Percentiles rank a stretch among this genome's conserved stretches.
phyloP scores from a whole-genome alignment of 2,113 vertebrate genomes.

The Oplegnathus fasciatus region DNA sequence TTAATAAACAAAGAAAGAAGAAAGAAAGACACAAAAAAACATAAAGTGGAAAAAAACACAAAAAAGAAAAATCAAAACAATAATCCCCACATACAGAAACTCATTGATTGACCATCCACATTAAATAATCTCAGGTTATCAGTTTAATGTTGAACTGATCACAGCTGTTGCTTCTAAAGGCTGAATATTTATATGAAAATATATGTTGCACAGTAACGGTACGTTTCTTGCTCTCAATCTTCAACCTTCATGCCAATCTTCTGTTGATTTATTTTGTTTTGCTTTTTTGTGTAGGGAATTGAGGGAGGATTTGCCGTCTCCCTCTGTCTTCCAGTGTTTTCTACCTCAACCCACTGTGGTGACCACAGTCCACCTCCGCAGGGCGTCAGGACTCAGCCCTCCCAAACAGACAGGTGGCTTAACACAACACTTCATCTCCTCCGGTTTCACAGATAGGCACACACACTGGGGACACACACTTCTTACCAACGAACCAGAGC shows the following conservation, averaged over 20 bases:
- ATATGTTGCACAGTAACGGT: background rate
- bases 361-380: slow-evolving; percentile 82
- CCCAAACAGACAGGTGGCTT: slow-evolving; percentile 80
- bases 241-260: background rate
- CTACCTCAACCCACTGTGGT: slow-evolving; percentile 77
- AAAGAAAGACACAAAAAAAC: too few relatives aligned
- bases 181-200: too few relatives aligned
- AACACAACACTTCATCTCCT: background rate
- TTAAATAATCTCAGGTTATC: too few relatives aligned
- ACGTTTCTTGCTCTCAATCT: background rate
- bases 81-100: too few relatives aligned
- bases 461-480: background rate
- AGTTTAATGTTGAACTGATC: too few relatives aligned
- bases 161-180: too few relatives aligned
- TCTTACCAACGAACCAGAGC: background rate
- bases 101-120: too few relatives aligned
- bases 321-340: slow-evolving; percentile 78
- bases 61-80: too few relatives aligned
- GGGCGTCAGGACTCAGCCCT: slow-evolving; percentile 76
- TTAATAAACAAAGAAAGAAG: too few relatives aligned
- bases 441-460: background rate
- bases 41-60: too few relatives aligned
- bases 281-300: slow-evolving; percentile 74
- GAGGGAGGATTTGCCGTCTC: slow-evolving; percentile 76
- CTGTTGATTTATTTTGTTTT: too few relatives aligned